Percentiles rank a stretch among this genome's conserved stretches.
Conservation (phyloP, 2,797 vertebrate genomes). For the Manis pentadactyla region DNA sequence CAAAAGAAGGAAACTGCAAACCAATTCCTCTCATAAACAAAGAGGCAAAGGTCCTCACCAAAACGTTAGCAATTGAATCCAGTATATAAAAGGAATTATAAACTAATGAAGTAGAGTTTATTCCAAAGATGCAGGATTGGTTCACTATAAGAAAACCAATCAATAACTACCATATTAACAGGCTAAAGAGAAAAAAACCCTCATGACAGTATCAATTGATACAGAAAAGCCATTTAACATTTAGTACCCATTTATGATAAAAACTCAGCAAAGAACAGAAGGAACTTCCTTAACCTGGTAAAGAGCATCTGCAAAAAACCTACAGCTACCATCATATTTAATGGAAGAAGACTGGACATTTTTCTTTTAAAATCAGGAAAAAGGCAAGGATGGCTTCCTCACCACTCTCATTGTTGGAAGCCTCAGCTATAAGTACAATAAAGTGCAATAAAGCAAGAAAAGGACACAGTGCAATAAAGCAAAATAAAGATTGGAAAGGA, state of each 20-base stretch:
- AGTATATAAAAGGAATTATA: background rate
- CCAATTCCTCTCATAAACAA: background rate
- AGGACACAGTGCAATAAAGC: background rate
- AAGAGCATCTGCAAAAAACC: background rate
- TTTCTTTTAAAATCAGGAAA: background rate
- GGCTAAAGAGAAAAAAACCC: conserved; percentile 15
- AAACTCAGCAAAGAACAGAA: background rate
- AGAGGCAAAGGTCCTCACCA: background rate
- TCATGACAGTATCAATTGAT: background rate
- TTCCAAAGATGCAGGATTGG: background rate
- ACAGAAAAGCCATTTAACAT: background rate
- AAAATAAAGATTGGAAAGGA: background rate
- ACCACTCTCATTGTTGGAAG: background rate
- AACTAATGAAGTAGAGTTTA: background rate
- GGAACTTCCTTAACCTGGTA: background rate
- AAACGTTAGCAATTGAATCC: background rate
- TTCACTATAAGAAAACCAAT: background rate
- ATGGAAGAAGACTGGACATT: background rate
- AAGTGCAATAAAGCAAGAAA: background rate
- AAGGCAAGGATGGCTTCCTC: background rate
- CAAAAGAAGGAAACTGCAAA: background rate
- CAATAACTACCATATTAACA: background rate
- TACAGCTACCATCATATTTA: background rate
- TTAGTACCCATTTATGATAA: background rate
- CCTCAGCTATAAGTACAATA: background rate